Conservation (phyloP, 2,888 invertebrate species). For the Tanypteryx hageni region DNA sequence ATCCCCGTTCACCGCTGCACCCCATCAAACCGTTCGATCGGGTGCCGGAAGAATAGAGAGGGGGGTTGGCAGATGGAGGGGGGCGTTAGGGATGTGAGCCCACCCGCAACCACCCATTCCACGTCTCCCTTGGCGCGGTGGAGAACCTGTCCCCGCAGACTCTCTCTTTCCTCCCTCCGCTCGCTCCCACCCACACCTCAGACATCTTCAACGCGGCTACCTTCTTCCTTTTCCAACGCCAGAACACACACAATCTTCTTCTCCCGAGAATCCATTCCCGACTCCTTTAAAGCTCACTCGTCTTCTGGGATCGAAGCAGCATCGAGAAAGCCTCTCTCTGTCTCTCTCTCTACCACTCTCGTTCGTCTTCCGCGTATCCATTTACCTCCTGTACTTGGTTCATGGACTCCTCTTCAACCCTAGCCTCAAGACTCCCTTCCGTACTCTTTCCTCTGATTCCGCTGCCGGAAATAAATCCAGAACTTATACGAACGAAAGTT, state of each 20-base stretch:
- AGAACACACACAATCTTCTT: not conserved
- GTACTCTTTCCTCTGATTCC: too few relatives aligned
- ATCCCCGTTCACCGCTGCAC: too few relatives aligned
- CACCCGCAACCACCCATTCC: not conserved
- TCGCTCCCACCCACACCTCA: not conserved
- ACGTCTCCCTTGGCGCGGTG: not conserved
- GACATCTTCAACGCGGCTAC: not conserved
- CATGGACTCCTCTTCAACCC: too few relatives aligned
- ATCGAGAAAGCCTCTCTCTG: too few relatives aligned
- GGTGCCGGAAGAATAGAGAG: not conserved
- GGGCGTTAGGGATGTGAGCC: not conserved
- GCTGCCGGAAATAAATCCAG: too few relatives aligned
- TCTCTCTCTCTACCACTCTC: too few relatives aligned
- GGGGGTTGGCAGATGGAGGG: not conserved
- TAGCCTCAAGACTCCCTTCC: too few relatives aligned
- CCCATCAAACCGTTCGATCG: conserved; percentile 13
- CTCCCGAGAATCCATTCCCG: not conserved
- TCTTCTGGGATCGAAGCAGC: too few relatives aligned
- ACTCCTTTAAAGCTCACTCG: not conserved
- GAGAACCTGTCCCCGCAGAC: not conserved
- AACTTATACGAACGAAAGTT: too few relatives aligned
- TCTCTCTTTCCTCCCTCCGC: not conserved
- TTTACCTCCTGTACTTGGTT: too few relatives aligned
- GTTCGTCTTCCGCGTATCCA: too few relatives aligned
- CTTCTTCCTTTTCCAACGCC: not conserved